Conservation (phyloP, 2,888 invertebrate species). For the Ophioninae sp. region DNA sequence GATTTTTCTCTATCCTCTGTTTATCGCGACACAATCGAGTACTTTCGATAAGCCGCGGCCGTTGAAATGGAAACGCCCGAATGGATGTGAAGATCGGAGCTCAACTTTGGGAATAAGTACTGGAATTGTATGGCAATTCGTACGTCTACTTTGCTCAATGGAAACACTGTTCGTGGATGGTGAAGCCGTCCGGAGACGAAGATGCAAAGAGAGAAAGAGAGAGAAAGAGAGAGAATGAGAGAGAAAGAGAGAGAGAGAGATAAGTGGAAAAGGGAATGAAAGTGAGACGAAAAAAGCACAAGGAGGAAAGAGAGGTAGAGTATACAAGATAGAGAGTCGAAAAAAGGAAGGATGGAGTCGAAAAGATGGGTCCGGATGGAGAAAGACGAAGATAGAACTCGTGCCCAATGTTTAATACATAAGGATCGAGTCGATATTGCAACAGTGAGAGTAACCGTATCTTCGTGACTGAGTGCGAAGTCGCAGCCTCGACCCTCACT, state of each 20-base stretch:
- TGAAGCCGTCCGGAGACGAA: constrained; percentile 7
- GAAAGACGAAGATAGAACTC: constrained; percentile 47
- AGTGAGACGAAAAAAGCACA: neutral
- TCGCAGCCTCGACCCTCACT: constrained; percentile 64
- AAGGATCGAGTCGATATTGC: constrained; percentile 77
- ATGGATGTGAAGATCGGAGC: constrained; percentile 36
- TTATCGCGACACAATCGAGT: too few species aligned
- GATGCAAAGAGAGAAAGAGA: neutral
- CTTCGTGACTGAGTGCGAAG: constrained; percentile 80
- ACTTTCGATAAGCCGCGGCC: constrained; percentile 26
- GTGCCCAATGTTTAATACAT: constrained; percentile 78
- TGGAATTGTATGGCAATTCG: constrained; percentile 57
- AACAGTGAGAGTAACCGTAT: constrained; percentile 72
- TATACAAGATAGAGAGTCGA: neutral
- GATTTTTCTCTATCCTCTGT: too few species aligned
- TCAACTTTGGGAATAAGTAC: constrained; percentile 44
- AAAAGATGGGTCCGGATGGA: constrained; percentile 35
- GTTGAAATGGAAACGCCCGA: constrained; percentile 33
- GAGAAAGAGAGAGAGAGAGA: neutral
- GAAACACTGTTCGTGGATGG: constrained; percentile 53
- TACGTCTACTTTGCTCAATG: constrained; percentile 57
- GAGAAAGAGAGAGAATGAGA: neutral
- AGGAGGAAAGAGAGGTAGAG: constrained; percentile 21
- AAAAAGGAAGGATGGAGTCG: constrained; percentile 33
- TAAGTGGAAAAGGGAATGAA: constrained; percentile 31